Conservation (phyloP, 2,888 invertebrate species). For the Hesperia comma region DNA sequence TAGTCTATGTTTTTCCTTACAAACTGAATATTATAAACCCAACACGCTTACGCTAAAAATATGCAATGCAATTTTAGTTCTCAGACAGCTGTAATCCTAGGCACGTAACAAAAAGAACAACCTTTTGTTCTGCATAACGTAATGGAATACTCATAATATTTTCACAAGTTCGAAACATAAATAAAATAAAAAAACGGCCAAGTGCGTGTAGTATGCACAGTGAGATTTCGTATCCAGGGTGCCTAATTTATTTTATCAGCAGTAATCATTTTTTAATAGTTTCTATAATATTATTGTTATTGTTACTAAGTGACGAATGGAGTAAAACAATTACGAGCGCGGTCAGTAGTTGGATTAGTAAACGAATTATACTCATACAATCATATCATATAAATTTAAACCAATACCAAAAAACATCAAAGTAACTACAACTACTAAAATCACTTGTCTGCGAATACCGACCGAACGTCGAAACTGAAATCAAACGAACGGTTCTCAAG, state of each 20-base stretch:
- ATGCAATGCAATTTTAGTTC: slow-evolving; percentile 7
- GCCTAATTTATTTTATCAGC: no score
- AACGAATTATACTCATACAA: no score
- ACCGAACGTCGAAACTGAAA: neutral
- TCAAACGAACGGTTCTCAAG: slow-evolving; percentile 13
- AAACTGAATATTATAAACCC: neutral
- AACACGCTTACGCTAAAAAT: slow-evolving; percentile 3
- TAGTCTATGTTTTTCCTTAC: neutral
- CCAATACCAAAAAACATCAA: no score
- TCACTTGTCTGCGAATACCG: neutral
- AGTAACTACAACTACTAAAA: no score
- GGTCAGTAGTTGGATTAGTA: no score
- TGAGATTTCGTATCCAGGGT: neutral
- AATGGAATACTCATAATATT: neutral
- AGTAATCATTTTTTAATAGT: no score
- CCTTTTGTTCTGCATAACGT: neutral
- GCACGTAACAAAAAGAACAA: neutral
- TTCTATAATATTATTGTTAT: no score
- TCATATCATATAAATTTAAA: no score
- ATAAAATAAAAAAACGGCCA: neutral
- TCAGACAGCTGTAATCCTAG: slow-evolving; percentile 12
- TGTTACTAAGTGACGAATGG: no score
- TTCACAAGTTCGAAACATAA: neutral
- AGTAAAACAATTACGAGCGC: no score
- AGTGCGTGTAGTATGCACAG: neutral